These are phyloP conservation scores for Actenoides hombroni DNA, from an alignment of 2,113 vertebrate genomes.

Conservation along the genomic window DNA sequence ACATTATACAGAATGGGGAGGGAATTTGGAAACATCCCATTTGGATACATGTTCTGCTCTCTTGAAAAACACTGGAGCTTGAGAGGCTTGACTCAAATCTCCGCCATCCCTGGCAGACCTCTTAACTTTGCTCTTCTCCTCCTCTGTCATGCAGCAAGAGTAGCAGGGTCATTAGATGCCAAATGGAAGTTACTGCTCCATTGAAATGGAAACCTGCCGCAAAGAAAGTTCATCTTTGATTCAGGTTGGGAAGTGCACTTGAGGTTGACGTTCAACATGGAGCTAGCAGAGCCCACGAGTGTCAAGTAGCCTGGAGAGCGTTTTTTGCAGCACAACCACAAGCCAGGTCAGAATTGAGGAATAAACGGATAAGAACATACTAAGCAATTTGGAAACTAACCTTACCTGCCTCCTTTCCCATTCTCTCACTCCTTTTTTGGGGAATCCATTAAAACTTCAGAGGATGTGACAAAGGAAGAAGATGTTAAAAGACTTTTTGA, in stretches of 20 bases:
- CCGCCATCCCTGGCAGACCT: neutral
- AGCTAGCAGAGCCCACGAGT: neutral
- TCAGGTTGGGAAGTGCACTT: neutral
- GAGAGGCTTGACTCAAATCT: neutral
- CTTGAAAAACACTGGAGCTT: neutral
- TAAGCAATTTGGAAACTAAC: neutral
- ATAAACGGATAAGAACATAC: neutral
- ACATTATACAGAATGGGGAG: neutral
- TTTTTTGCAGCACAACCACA: neutral
- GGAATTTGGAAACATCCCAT: neutral
- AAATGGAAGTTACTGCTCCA: neutral
- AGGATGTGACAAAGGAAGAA: neutral
- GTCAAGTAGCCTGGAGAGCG: neutral
- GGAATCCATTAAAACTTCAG: neutral
- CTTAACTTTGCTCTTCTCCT: neutral
- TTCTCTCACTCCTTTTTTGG: neutral
- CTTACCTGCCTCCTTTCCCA: neutral
- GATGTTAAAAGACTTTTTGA: neutral
- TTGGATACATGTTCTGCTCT: neutral
- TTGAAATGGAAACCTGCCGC: neutral
- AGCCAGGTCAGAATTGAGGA: neutral
- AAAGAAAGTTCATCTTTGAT: neutral
- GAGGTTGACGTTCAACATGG: neutral
- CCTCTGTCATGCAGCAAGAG: neutral
- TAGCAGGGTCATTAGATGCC: neutral